Evolutionary conservation across 2,888 invertebrate genomes (phyloP).

Genomic region (Rhyacophila evoluta): DNA sequence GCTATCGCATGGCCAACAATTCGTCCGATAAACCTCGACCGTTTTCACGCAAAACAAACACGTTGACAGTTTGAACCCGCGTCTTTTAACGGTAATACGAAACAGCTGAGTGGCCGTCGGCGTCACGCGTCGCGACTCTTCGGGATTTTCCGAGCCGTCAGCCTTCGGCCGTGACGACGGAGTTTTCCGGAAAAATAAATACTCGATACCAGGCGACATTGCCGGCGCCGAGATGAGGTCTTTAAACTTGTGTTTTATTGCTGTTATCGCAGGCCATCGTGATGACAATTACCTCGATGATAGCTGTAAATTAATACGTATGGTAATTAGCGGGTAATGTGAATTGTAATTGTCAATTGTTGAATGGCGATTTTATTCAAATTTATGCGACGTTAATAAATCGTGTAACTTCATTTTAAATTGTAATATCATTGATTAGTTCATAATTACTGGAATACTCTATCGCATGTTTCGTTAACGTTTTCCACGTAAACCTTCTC

Average conservation of each 20-base stretch:
- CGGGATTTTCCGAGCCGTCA: not conserved
- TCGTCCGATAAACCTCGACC: not conserved
- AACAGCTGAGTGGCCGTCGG: not conserved
- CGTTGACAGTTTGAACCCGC: not conserved
- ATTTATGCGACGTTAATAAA: not conserved
- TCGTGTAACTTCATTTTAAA: not conserved
- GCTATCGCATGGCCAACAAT: too few relatives aligned
- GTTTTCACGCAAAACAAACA: not conserved
- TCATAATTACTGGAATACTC: too few relatives aligned
- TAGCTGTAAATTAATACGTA: not conserved
- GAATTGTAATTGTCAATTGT: not conserved
- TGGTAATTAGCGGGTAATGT: not conserved
- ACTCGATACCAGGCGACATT: not conserved
- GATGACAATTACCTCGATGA: not conserved
- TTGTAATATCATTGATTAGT: not conserved
- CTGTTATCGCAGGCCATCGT: too few relatives aligned
- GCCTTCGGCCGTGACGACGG: not conserved
- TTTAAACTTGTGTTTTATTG: not conserved
- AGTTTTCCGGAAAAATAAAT: conserved; percentile 15
- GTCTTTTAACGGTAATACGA: not conserved
- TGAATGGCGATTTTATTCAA: not conserved
- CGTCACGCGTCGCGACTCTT: not conserved
- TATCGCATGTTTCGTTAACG: too few relatives aligned
- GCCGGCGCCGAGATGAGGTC: not conserved
- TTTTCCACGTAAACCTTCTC: too few relatives aligned